A percentile compares a stretch with the other conserved stretches of the same genome.
Conservation (phyloP, 2,888 invertebrate species). For the Aproaerema taeniolella region DNA sequence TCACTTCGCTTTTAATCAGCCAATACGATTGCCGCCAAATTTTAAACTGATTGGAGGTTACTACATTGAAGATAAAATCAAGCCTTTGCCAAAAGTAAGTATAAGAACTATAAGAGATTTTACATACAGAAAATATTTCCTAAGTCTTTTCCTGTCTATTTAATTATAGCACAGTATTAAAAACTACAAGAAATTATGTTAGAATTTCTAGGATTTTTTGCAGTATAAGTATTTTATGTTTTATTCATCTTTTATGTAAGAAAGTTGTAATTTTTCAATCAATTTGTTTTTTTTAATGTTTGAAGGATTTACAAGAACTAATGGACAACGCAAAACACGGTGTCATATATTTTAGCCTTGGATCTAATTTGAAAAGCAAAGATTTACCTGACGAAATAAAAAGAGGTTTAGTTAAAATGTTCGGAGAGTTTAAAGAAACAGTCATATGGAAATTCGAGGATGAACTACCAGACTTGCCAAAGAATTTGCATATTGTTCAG, state of each 20-base stretch:
- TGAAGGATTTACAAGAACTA: conserved; percentile 55
- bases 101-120: too few relatives aligned
- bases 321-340: conserved; percentile 46
- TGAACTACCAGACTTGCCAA: conserved; percentile 35
- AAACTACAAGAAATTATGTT: too few relatives aligned
- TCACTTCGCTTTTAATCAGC: not conserved
- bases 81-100: not conserved
- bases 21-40: not conserved
- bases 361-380: conserved; percentile 40
- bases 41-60: not conserved
- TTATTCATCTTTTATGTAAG: too few relatives aligned
- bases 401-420: conserved; percentile 34
- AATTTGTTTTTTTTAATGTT: too few relatives aligned
- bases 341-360: conserved; percentile 56
- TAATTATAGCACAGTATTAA: too few relatives aligned
- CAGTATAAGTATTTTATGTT: too few relatives aligned
- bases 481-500: conserved; percentile 46
- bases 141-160: too few relatives aligned
- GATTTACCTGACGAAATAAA: conserved; percentile 37
- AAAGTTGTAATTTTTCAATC: too few relatives aligned
- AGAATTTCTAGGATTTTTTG: too few relatives aligned
- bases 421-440: conserved; percentile 44
- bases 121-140: too few relatives aligned
- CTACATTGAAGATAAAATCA: not conserved
- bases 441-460: conserved; percentile 59